These are phyloP conservation scores for Luperina testacea DNA, from an alignment of 2,888 invertebrate genomes.

Conservation along the genomic window DNA sequence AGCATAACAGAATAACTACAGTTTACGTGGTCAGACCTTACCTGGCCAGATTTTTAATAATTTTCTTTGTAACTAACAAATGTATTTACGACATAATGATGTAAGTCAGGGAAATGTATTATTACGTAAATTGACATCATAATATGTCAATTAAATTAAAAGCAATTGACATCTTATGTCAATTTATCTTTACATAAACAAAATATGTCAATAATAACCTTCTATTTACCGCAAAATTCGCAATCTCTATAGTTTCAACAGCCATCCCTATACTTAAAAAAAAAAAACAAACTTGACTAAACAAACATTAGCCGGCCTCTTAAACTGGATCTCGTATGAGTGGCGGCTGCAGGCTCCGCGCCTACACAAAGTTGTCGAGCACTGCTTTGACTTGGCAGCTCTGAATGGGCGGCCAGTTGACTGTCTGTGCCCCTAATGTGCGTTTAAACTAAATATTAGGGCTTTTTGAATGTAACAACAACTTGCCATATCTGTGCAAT, in stretches of 20 bases:
- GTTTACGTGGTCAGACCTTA: too few relatives aligned
- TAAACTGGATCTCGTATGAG: conserved; percentile 3
- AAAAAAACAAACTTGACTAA: not conserved
- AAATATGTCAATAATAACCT: too few relatives aligned
- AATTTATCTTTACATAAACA: too few relatives aligned
- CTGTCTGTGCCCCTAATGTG: not conserved
- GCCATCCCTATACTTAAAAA: not conserved
- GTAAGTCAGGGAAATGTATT: too few relatives aligned
- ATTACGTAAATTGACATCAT: too few relatives aligned
- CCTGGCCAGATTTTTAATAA: too few relatives aligned
- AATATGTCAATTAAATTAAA: too few relatives aligned
- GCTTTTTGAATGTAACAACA: not conserved
- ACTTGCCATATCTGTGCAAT: too few relatives aligned
- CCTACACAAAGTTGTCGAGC: conserved; percentile 7
- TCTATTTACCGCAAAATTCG: not conserved
- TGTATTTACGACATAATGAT: too few relatives aligned
- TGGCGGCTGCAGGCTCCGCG: not conserved
- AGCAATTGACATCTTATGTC: too few relatives aligned
- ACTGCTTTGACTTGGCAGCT: conserved; percentile 6
- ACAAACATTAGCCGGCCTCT: conserved; percentile 4
- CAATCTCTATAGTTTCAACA: not conserved
- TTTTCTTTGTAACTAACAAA: too few relatives aligned
- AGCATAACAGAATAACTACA: too few relatives aligned
- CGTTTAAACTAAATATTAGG: conserved; percentile 3
- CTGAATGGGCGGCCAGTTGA: conserved; percentile 1